Evolutionary conservation across 2,888 invertebrate genomes (phyloP), one percentile per base, ranked within the genome.

Genomic region (Trachelus tabidus): DNA sequence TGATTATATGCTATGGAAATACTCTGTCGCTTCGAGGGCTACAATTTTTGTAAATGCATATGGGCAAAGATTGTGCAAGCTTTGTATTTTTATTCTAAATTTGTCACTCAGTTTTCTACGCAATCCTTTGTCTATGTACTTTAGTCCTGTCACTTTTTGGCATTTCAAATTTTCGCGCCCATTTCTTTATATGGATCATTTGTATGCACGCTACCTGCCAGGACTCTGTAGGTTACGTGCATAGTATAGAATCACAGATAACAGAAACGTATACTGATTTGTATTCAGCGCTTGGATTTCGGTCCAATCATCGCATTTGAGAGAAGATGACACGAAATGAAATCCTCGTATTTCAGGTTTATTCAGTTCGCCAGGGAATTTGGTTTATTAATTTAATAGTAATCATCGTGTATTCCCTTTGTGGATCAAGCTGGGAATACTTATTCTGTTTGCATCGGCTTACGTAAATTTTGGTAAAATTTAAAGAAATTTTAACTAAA

Each of bases 371-470:
- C 77, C 77, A 82, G 82, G 79, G 75, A 79, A 82, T 69, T 79
- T 76, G 80, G 77, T 85, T 86, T 82, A 81, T 84, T 85, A 86
- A 84, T 85, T 79, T 76, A 84, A 81, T 84, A 80, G 83, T 82
- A 71, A 85, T 82, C 79, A 77, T 76, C 75, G 75, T 56, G 78
- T 73, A 69, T 75, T 75, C 73, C 73, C 77, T 80, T 76, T 75
- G 79, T 34, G 69, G 73, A 79, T 56, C 40, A 6, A 56, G 9
- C 40, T 23, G 40, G 23, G 40, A 56, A 56, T 56, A 56, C 40
- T 56, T 56, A 9, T 56, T 15, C 40, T 23, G 40, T 23, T 56
- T 23, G 40, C 23, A 23, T 56, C 6, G 2, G 23, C 2, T 15
- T 56, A 6, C 2, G 23, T 9, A 69, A 79, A 34, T 71, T 69